Base-by-base conservation (phyloP, 2,113 vertebrate genomes). In the Chaetorhynchus papuensis region DNA sequence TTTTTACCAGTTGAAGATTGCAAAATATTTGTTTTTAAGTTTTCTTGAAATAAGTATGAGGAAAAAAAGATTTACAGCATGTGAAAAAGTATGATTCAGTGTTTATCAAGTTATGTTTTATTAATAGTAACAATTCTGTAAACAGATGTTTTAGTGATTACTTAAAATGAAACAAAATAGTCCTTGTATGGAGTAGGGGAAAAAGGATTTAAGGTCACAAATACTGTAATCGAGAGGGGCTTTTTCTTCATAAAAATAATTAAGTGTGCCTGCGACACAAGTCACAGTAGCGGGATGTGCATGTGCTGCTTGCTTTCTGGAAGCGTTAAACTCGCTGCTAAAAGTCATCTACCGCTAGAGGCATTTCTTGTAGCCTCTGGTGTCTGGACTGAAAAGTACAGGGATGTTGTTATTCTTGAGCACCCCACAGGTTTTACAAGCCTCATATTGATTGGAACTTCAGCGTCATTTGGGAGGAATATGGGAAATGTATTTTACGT, bases 101-200 rank as follows among this genome's bases (percentile, higher is more conserved):
- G 95, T 97, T 96, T 85, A 93, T 96, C 59, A 65, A 89, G 50
- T 91, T 87, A 72, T 70, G 19, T 22, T 93, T 96, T 96, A 91
- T 96, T 90, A 96, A 91, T 96, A 95, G 95, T 42, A 94, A 63
- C 90, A 87, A 80, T 83, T 89, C 75, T 96, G 87, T 96, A 96
- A 97, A 96, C 91, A 96, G 77, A 87, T 95, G 87, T 47, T 95
- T 97, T 77, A 90, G 82, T 52, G 47, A 76, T 96, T 94, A 50
- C 90, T 95, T 91, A 70, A 91, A 95, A 90, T 59, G 71, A 85
- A 90, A 70, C 45, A 86, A 71, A 94, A 87, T 89, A 89, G 23
- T 93, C 66, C 71, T 88, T 91, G 39, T 70, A 86, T 60, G 68
- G 78, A 83, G 50, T 54, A 79, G 59, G 19, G 41, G 42, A 23